Base-by-base conservation (phyloP, 2,888 invertebrate species). In the Dynastes hyllus region DNA sequence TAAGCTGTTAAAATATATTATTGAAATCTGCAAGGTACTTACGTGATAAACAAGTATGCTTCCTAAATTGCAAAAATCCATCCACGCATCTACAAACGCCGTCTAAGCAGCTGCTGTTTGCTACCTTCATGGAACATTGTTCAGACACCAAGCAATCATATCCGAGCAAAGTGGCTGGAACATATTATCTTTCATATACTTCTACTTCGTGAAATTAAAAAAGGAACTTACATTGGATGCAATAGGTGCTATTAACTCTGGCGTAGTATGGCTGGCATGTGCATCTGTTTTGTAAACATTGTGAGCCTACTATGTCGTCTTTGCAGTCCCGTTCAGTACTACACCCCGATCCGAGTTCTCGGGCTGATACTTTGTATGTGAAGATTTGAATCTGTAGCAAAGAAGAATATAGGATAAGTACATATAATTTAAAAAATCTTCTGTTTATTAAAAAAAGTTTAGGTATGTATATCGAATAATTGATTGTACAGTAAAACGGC, bases 31-130 rank as follows among this genome's bases (percentile, higher is more conserved):
- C 11, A 16, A 61, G 40, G 8, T 61, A 94, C 96, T 95, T 92
- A 97, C 97, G 96, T 87, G 95, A 94, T 77, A 97, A 92, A 88
- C 97, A 97, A 61, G 96, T 97, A 88, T 97, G 97, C 87, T 95
- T 94, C 86, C 96, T 92, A 90, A 96, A 96, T 88, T 96, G 96
- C 81, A 97, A 91, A 89, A 94, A 96, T 83, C 96, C 96, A 85
- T 94, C 94, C 79, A 94, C 93, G 89, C 97, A 97, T 63, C 94
- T 93, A 87, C 97, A 97, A 69, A 94, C 93, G 53, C 95, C 95
- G 79, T 95, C 95, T 84, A 95, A 90, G 85, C 97, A 97, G 82
- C 94, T 94, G 88, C 96, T 96, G 90, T 96, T 95, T 22, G 96
- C 95, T 77, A 97, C 97, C 89, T 96, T 96, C 90, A 96, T 90